Conservation (phyloP, 2,888 invertebrate genomes). For the Lumbricus terrestris region DNA sequence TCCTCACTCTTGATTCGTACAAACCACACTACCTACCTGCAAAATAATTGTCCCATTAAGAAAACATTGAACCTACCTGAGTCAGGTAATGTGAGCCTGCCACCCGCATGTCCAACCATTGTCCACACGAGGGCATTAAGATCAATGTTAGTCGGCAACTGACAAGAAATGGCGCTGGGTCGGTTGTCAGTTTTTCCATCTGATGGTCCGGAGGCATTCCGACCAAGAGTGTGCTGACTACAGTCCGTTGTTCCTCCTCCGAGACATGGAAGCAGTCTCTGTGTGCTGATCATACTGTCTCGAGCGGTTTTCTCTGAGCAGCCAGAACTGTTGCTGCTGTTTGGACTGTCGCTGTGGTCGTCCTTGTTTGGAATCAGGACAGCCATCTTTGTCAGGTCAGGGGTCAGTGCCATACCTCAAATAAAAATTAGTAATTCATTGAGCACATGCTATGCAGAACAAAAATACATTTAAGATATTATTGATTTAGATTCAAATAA, state of each 20-base stretch:
- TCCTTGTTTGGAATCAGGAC: constrained; percentile 33
- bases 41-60: neutral
- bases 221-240: neutral
- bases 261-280: constrained; percentile 26
- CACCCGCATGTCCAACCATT: constrained; percentile 63
- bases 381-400: constrained; percentile 40
- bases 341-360: neutral
- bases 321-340: constrained; percentile 16
- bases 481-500: neutral
- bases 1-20: neutral
- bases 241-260: neutral
- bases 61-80: constrained; percentile 50
- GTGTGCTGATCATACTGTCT: constrained; percentile 20
- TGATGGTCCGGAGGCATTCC: constrained; percentile 32
- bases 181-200: constrained; percentile 35
- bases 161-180: constrained; percentile 45
- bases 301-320: constrained; percentile 15
- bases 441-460: neutral
- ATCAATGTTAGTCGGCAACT: constrained; percentile 36
- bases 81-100: constrained; percentile 58
- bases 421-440: neutral
- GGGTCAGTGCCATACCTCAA: neutral
- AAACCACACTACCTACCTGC: neutral
- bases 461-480: neutral
- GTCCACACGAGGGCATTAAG: constrained; percentile 63